phyloP scores from a whole-genome alignment of 2,888 invertebrate genomes.

The Penaeus monodon region DNA sequence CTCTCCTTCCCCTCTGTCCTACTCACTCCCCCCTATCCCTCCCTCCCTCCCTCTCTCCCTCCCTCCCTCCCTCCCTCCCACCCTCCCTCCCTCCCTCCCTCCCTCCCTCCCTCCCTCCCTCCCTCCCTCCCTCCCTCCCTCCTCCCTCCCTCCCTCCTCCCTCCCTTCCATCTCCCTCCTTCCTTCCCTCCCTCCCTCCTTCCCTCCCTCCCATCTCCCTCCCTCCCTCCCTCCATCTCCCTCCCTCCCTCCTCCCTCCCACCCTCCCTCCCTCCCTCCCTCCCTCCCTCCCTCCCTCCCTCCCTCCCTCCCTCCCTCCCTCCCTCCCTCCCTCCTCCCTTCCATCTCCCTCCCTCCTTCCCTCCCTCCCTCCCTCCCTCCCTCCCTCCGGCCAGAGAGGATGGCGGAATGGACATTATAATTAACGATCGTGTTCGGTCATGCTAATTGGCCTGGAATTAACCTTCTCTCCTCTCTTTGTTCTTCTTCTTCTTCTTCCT shows the following conservation, averaged over 20 bases:
- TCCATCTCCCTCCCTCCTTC: too few relatives aligned
- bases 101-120: too few relatives aligned
- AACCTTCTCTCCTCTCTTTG: too few relatives aligned
- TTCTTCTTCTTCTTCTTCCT: too few relatives aligned
- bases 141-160: neutral
- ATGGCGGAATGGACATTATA: too few relatives aligned
- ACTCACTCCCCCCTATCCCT: neutral
- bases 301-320: too few relatives aligned
- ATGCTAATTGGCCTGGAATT: too few relatives aligned
- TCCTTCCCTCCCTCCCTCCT: neutral
- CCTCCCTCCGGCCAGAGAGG: neutral
- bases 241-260: neutral
- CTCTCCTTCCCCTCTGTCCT: neutral
- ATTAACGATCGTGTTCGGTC: too few relatives aligned
- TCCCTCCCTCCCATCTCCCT: neutral
- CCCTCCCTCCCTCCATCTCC: neutral
- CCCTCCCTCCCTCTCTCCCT: too few relatives aligned
- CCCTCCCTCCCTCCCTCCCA: too few relatives aligned
- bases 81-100: too few relatives aligned
- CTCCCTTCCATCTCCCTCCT: neutral
- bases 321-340: neutral
- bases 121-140: neutral
- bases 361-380: too few relatives aligned
- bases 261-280: neutral
- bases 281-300: neutral